phyloP scores from a whole-genome alignment of 2,888 invertebrate species.

The Sicus ferrugineus region DNA sequence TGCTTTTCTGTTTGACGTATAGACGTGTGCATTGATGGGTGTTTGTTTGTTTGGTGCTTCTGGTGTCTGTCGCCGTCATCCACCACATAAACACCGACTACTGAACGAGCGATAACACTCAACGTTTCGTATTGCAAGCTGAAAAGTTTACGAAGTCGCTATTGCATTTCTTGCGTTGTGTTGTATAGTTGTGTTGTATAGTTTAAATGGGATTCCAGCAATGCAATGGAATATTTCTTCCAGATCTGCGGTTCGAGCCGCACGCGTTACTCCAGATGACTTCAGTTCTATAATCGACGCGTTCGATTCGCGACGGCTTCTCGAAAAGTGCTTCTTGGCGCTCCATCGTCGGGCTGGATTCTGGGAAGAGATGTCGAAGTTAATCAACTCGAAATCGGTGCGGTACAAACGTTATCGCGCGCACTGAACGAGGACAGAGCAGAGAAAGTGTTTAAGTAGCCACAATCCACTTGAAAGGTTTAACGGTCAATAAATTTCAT shows the following conservation, averaged over 20 bases:
- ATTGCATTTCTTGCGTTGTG: not conserved
- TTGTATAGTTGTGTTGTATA: constrained; percentile 1
- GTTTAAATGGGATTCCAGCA: constrained; percentile 20
- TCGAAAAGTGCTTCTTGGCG: not conserved
- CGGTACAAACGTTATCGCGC: not conserved
- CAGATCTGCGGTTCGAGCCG: not conserved
- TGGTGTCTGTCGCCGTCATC: constrained; percentile 27
- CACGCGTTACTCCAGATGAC: not conserved
- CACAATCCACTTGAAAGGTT: not conserved
- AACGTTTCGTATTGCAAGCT: constrained; percentile 9
- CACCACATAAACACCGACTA: not conserved
- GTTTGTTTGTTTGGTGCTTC: not conserved
- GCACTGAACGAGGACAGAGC: not conserved
- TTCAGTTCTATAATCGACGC: constrained; percentile 27
- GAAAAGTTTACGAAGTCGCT: constrained; percentile 18
- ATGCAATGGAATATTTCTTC: not conserved
- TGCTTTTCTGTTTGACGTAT: not conserved
- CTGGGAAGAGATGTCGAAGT: constrained; percentile 20
- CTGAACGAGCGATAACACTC: not conserved
- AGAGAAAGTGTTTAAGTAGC: not conserved
- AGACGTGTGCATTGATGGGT: not conserved
- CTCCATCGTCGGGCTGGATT: not conserved
- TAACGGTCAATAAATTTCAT: not conserved
- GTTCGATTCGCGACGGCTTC: constrained; percentile 3
- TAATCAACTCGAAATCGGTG: constrained; percentile 3